Percentiles rank a stretch among this genome's conserved stretches.
phyloP scores from a whole-genome alignment of 2,797 vertebrate species.

The Phoxinus dragarum region DNA sequence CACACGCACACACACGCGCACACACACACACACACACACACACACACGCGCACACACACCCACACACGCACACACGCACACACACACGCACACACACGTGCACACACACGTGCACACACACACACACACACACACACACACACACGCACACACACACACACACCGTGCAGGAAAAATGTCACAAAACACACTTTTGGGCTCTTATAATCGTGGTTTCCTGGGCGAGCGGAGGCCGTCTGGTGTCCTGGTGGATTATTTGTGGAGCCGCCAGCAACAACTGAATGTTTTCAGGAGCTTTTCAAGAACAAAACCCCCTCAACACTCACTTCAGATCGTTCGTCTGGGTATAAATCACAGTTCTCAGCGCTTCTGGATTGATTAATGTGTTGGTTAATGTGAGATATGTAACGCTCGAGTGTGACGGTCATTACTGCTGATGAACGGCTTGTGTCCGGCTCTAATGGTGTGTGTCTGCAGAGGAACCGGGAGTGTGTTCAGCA shows the following conservation, averaged over 20 bases:
- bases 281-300: not conserved
- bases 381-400: conserved; percentile 21
- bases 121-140: too few relatives aligned
- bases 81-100: too few relatives aligned
- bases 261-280: not conserved
- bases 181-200: not conserved
- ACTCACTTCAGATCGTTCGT: not conserved
- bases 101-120: too few relatives aligned
- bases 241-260: not conserved
- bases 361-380: not conserved
- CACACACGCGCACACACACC: too few relatives aligned
- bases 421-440: conserved; percentile 66
- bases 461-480: conserved; percentile 65
- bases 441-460: conserved; percentile 64
- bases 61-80: too few relatives aligned
- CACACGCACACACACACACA: too few relatives aligned
- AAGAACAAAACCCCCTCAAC: not conserved
- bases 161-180: not conserved
- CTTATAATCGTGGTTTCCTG: not conserved
- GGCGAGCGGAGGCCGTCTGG: not conserved
- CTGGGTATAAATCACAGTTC: not conserved
- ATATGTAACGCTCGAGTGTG: conserved; percentile 19
- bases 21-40: too few relatives aligned
- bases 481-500: conserved; percentile 63
- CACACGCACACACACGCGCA: too few relatives aligned